Evolutionary conservation across 92 coral and sea anemone species (phyloP), one percentile per base, ranked within the genome.

Genomic region (Desmophyllum pertusum): DNA sequence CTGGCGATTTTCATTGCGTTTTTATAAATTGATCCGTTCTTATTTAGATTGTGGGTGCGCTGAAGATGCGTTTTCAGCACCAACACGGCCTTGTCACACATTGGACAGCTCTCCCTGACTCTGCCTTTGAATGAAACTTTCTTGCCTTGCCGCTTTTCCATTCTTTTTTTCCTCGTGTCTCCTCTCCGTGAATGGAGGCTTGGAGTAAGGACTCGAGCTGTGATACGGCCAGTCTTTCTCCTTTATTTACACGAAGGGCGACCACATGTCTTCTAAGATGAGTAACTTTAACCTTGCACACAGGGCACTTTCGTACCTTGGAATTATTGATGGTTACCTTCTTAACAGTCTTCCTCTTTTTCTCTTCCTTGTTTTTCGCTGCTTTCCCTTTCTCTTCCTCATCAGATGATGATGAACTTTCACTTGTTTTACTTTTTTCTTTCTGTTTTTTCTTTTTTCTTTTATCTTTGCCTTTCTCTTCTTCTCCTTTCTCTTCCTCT

Each of bases 181-280:
- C 66, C 36, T 76, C 80, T 38, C 80, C 80, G 40, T 76, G 80
- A 51, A 51, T 76, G 46, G 80, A 17, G 29, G 67, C 67, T 38
- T 76, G 80, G 80, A 76, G 63, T 48, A 75, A 30, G 25, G 79
- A 48, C 43, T 75, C 64, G 30, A 75, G 65, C 18, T 52, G 62
- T 51, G 64, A 76, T 38, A 76, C 0, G 31, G 80, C 65, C 64
- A 76, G 80, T 51, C 80, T 76, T 52, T 76, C 42, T 51, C 67
- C 67, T 76, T 76, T 76, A 51, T 76, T 76, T 76, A 76, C 67
- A 30, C 52, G 80, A 33, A 51, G 39, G 80, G 78, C 78, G 64
- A 76, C 65, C 67, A 76, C 67, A 21, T 76, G 80, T 38, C 80
- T 51, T 53, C 80, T 73, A 11, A 73, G 51, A 41, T 73, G 77